Evolutionary conservation across 2,888 invertebrate species (phyloP).

Genomic region (Phengaris arion): DNA sequence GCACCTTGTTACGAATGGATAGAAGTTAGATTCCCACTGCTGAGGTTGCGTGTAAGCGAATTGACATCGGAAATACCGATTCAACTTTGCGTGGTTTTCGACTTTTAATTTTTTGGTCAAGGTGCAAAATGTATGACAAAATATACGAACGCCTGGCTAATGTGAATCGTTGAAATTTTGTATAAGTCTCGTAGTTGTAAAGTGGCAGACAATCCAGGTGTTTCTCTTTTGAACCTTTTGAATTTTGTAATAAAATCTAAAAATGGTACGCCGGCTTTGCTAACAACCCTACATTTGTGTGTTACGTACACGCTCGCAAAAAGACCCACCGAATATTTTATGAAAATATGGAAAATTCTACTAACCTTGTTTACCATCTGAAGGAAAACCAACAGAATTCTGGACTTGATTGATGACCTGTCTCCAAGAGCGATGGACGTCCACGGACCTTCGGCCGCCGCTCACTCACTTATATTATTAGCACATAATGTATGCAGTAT

Average conservation of each 20-base stretch:
- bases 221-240: no score
- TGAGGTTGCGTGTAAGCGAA: no score
- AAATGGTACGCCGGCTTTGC: no score
- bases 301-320: no score
- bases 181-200: no score
- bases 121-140: background rate
- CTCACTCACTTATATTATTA: conserved; percentile 48
- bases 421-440: conserved; percentile 50
- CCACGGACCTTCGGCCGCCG: conserved; percentile 44
- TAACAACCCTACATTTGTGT: no score
- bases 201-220: no score
- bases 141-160: no score
- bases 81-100: conserved; percentile 2
- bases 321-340: no score
- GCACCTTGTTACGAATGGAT: background rate
- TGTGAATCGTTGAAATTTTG: no score
- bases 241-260: no score
- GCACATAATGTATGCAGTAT: conserved; percentile 33
- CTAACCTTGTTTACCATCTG: conserved; percentile 13
- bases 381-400: conserved; percentile 11
- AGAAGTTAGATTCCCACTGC: background rate
- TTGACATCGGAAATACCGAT: conserved; percentile 7
- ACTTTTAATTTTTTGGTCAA: background rate
- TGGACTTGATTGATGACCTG: conserved; percentile 51
- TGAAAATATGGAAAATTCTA: conserved; percentile 10